Evolutionary conservation across 2,113 vertebrate species (phyloP).

Genomic region (Cyprinodon brontotheroides): DNA sequence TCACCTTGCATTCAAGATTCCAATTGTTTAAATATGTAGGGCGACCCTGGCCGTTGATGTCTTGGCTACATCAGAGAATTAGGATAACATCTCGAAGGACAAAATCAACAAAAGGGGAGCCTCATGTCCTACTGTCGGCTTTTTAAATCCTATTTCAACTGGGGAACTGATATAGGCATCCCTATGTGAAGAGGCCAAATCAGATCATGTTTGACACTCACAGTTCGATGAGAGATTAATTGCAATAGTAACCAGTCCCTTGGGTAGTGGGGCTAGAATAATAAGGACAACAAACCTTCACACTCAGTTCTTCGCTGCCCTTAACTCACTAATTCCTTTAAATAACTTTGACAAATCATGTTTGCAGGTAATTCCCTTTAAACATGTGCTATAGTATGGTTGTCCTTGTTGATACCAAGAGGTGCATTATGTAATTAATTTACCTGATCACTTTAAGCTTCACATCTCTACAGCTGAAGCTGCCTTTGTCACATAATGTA

Average conservation of each 20-base stretch:
- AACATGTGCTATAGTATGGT: conserved; percentile 20
- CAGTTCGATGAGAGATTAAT: conserved; percentile 75
- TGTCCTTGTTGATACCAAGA: conserved; percentile 19
- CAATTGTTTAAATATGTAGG: conserved; percentile 34
- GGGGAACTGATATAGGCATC: conserved; percentile 64
- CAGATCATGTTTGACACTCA: conserved; percentile 75
- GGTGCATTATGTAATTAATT: background rate
- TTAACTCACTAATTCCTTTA: conserved; percentile 49
- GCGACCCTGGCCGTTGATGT: conserved; percentile 38
- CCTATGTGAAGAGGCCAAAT: conserved; percentile 65
- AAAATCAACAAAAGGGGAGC: conserved; percentile 40
- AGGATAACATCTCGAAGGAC: conserved; percentile 57
- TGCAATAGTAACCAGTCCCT: conserved; percentile 60
- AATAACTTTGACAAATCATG: conserved; percentile 56
- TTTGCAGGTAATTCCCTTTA: conserved; percentile 26
- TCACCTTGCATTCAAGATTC: conserved; percentile 62
- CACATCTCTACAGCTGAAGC: background rate
- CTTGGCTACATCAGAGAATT: conserved; percentile 28
- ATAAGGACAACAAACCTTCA: conserved; percentile 42
- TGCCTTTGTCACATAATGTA: conserved; percentile 1
- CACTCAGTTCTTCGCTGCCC: conserved; percentile 42
- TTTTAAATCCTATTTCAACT: conserved; percentile 57
- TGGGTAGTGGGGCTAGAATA: conserved; percentile 51
- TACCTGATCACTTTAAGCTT: background rate
- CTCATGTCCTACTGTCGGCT: conserved; percentile 50